Evolutionary conservation across 2,888 invertebrate genomes (phyloP).

Genomic region (Leptinotarsa haldemani): DNA sequence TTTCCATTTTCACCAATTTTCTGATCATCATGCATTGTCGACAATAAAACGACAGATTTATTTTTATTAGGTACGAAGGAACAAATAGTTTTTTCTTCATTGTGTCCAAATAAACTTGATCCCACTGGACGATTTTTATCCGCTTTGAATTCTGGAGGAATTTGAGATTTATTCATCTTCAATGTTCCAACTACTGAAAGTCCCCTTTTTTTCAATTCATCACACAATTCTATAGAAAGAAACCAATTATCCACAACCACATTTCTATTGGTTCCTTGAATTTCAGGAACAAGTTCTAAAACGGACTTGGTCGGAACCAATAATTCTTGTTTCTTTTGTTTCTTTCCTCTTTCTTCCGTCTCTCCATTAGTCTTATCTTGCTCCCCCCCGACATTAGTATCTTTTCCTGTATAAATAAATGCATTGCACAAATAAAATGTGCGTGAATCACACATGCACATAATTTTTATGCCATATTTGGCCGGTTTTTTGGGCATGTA

Average conservation of each 20-base stretch:
- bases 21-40: slow-evolving; percentile 43
- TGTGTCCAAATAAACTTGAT: slow-evolving; percentile 42
- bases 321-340: not conserved
- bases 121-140: slow-evolving; percentile 40
- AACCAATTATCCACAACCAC: slow-evolving; percentile 4
- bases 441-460: slow-evolving; percentile 6
- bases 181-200: slow-evolving; percentile 36
- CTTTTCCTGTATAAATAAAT: slow-evolving; percentile 4
- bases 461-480: slow-evolving; percentile 7
- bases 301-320: not conserved
- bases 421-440: slow-evolving; percentile 12
- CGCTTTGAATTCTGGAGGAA: slow-evolving; percentile 43
- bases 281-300: not conserved
- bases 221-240: not conserved
- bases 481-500: slow-evolving; percentile 8
- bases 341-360: slow-evolving; percentile 1
- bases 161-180: slow-evolving; percentile 40
- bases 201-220: not conserved
- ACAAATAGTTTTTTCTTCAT: slow-evolving; percentile 47
- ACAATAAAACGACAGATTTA: slow-evolving; percentile 38
- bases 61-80: slow-evolving; percentile 44
- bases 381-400: not conserved
- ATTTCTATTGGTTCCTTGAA: not conserved
- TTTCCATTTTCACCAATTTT: slow-evolving; percentile 44
- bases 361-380: not conserved